These are phyloP conservation scores for Agrypnus murinus DNA, from an alignment of 2,888 invertebrate species.

Conservation along the genomic window DNA sequence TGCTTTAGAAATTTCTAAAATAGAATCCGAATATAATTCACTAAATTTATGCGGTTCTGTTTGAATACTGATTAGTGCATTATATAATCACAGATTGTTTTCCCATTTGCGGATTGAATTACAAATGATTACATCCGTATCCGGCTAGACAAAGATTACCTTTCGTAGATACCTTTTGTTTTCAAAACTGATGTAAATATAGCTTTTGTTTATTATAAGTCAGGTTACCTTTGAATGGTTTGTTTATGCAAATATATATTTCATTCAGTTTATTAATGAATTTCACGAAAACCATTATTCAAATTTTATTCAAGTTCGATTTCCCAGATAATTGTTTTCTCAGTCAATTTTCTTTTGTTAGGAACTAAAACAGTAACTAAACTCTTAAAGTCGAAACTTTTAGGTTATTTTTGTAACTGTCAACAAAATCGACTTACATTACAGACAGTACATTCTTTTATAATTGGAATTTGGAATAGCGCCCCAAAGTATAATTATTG, in stretches of 20 bases:
- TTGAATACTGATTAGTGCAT: constrained; percentile 13
- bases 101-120: constrained; percentile 10
- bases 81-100: constrained; percentile 1
- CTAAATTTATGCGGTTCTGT: neutral
- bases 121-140: constrained; percentile 16
- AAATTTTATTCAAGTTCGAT: no score
- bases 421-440: neutral
- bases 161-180: neutral
- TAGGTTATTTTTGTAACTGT: no score
- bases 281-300: no score
- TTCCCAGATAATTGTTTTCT: no score
- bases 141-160: neutral
- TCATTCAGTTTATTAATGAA: no score
- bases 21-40: neutral
- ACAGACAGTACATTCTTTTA: no score
- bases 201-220: neutral
- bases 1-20: no score
- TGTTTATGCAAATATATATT: neutral
- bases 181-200: no score
- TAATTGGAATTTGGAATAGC: constrained; percentile 21
- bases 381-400: no score
- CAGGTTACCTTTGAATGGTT: neutral
- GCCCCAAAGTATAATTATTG: neutral
- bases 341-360: no score
- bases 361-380: no score